These are phyloP conservation scores for Grantiella picta DNA, from an alignment of 2,113 vertebrate genomes.

Conservation along the genomic window DNA sequence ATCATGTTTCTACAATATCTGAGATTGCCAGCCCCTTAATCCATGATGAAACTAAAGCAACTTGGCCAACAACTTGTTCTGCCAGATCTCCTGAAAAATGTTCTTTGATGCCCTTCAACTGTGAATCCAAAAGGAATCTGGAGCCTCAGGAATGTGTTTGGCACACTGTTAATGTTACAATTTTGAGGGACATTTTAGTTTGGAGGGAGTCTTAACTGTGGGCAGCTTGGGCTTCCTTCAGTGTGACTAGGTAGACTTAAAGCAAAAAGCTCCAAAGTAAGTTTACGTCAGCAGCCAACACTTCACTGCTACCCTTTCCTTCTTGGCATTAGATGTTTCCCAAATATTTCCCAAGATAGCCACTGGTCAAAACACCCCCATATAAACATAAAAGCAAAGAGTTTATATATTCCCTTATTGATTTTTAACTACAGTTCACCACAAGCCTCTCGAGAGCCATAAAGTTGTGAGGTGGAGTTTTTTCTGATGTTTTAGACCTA, in stretches of 20 bases:
- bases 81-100: neutral
- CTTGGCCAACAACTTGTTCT: neutral
- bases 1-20: neutral
- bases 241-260: neutral
- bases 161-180: neutral
- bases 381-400: neutral
- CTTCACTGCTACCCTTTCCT: neutral
- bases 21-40: neutral
- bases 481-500: neutral
- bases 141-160: neutral
- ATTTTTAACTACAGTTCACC: neutral
- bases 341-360: neutral
- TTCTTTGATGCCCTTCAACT: neutral
- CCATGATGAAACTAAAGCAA: neutral
- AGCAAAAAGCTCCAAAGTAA: neutral
- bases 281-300: neutral
- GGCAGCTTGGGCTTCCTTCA: neutral
- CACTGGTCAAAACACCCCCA: neutral
- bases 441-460: neutral
- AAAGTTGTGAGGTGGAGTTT: neutral
- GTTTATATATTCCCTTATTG: neutral
- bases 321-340: neutral
- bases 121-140: neutral
- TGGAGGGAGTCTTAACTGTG: neutral
- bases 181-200: neutral